Evolutionary conservation across 2,113 vertebrate genomes (phyloP), one percentile per base, ranked within the genome.

Genomic region (Cololabis saira): DNA sequence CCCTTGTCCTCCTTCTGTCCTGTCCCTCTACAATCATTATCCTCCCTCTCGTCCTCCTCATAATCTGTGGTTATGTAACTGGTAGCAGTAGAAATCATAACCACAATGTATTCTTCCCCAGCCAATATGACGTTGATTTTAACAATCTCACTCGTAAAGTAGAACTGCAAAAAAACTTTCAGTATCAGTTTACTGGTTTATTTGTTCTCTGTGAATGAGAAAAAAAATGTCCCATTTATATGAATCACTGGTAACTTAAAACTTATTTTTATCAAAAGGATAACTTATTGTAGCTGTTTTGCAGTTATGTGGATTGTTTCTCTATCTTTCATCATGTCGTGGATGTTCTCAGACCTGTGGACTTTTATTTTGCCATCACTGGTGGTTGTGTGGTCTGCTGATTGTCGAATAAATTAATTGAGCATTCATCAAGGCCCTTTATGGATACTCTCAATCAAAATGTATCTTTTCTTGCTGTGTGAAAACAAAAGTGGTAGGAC

Each of bases 61-160:
- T 86, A 82, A 85, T 85, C 78, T 80, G 64, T 21, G 27, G 40
- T 87, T 85, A 81, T 60, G 16, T 77, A 91, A 89, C 57, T 17
- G 19, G 22, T 54, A 77, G 65, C 45, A 14, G 58, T 65, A 66
- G 53, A 51, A 43, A 78, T 67, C 74, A 49, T 33, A 58, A 40
- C 14, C 15, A 30, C 8, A 22, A 30, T 66, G 10, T 13, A 24
- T 76, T 47, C 16, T 54, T 30, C 30, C 27, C 40, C 18, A 55
- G 17, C 61, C 66, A 27, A 55, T 17, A 45, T n/a, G 42, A 59
- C 48, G 70, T 55, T 16, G 52, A 70, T 53, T 60, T 52, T 30
- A 68, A 15, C 8, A 16, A 3, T 50, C 17, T 72, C 37, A 27
- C 19, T 17, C 40, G 13, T 49, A 37, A 50, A 57, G 1, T 10